Evolutionary conservation across 2,797 vertebrate genomes (phyloP), one percentile per base, ranked within the genome.

Genomic region (Antennarius maculatus): DNA sequence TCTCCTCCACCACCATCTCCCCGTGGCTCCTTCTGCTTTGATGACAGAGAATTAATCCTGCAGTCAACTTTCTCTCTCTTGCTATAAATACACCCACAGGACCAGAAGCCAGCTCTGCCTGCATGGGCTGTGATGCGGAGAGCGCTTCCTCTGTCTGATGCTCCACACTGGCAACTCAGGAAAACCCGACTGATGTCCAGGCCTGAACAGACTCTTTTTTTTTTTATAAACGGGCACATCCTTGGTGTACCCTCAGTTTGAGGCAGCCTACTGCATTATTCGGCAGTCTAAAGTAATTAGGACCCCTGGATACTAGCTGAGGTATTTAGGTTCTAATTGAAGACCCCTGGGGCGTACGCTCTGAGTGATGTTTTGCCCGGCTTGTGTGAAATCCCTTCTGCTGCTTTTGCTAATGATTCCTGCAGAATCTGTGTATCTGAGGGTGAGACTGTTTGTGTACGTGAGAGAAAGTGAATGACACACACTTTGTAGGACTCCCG

Each of bases 321-420:
- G 85, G 85, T 89, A 88, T 88, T 90, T 88, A 87, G 82, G 74
- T 77, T 82, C 67, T 89, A 87, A 89, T 88, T 87, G 68, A 78
- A 83, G 82, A 81, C 82, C 84, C 84, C 80, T 65, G 70, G 80
- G 72, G 76, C 78, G 68, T 39, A 12, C 7, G 34, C 76, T 71
- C 63, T 74, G 77, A 87, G 78, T 83, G 84, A 89, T 80, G 85
- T 84, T 80, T 79, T 80, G 84, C 86, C 83, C 81, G 49, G 76
- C 83, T 68, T 76, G 81, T 48, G 81, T 80, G 84, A 86, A 88
- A 88, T 72, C 64, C 79, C 75, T 73, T 79, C 74, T 60, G 51
- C 66, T 74, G 67, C 54, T 76, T 83, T 81, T 76, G 76, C 76
- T 79, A 87, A 84, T 77, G 70, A 85, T 87, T 84, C 74, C 76